phyloP scores from a whole-genome alignment of 2,888 invertebrate genomes.

The Sarcophaga rosellei region DNA sequence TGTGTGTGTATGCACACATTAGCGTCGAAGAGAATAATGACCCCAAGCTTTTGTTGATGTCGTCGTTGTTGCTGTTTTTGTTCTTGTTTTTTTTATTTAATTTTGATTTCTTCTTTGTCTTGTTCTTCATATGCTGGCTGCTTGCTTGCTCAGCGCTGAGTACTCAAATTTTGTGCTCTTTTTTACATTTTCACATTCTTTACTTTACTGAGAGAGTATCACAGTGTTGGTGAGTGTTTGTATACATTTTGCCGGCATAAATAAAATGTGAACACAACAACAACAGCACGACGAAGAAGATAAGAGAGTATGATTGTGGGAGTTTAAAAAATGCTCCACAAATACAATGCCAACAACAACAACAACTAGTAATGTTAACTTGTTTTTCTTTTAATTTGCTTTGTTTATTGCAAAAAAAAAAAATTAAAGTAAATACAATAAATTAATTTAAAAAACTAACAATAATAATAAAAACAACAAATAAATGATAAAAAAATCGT shows the following conservation, averaged over 20 bases:
- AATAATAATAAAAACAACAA: constrained; percentile 35
- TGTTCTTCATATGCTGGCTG: constrained; percentile 38
- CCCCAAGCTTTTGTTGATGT: constrained; percentile 79
- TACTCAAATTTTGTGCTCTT: constrained; percentile 26
- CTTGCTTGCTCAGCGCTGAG: not conserved
- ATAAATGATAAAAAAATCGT: not conserved
- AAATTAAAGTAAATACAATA: not conserved
- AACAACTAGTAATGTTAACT: too few relatives aligned
- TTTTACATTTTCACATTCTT: constrained; percentile 37
- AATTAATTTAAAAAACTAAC: not conserved
- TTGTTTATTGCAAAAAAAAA: constrained; percentile 63
- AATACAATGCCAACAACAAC: constrained; percentile 3
- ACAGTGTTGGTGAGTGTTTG: constrained; percentile 59
- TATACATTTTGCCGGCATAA: constrained; percentile 76
- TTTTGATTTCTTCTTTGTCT: constrained; percentile 62
- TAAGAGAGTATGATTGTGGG: constrained; percentile 76
- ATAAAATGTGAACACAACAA: constrained; percentile 70
- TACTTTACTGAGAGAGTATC: not conserved
- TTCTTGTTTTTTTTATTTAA: constrained; percentile 26
- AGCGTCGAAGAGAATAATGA: constrained; percentile 80
- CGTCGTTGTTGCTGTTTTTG: constrained; percentile 40
- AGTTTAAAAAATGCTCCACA: constrained; percentile 68
- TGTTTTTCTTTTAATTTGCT: not conserved
- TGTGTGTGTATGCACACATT: constrained; percentile 63
- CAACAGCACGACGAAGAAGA: constrained; percentile 24